Conservation (phyloP, 1,140 invertebrate species). For the Agrilus planipennis region DNA sequence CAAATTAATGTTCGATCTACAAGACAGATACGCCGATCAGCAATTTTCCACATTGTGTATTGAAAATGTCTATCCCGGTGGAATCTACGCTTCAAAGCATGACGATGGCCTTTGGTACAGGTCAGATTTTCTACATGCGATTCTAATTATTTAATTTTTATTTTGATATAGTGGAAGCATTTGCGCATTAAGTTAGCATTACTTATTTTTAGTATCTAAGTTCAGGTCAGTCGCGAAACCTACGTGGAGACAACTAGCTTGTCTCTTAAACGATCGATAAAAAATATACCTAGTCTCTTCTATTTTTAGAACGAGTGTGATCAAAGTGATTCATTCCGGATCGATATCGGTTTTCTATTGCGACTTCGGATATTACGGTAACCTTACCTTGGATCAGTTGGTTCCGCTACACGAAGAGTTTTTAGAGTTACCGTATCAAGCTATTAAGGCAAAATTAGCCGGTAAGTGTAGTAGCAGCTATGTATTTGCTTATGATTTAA, state of each 20-base stretch:
- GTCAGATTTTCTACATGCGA: slow-evolving; percentile 8
- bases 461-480: slow-evolving; percentile 31
- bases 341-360: slow-evolving; percentile 41
- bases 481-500: not conserved
- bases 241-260: no score
- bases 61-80: slow-evolving; percentile 26
- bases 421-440: slow-evolving; percentile 42
- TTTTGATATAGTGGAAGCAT: slow-evolving; percentile 6
- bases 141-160: not conserved
- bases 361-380: slow-evolving; percentile 41
- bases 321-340: slow-evolving; percentile 34
- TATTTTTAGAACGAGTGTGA: slow-evolving; percentile 32
- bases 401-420: slow-evolving; percentile 37
- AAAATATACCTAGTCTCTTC: not conserved
- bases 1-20: slow-evolving; percentile 23
- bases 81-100: slow-evolving; percentile 29
- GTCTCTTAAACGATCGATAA: no score
- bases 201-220: no score
- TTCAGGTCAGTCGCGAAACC: no score
- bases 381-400: slow-evolving; percentile 32
- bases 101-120: slow-evolving; percentile 30
- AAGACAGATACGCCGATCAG: slow-evolving; percentile 20
- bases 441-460: slow-evolving; percentile 41
- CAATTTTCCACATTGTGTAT: slow-evolving; percentile 19
- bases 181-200: no score